Evolutionary conservation across 1,140 invertebrate genomes (phyloP), one percentile per base, ranked within the genome.

Genomic region (Cyclina sinensis): DNA sequence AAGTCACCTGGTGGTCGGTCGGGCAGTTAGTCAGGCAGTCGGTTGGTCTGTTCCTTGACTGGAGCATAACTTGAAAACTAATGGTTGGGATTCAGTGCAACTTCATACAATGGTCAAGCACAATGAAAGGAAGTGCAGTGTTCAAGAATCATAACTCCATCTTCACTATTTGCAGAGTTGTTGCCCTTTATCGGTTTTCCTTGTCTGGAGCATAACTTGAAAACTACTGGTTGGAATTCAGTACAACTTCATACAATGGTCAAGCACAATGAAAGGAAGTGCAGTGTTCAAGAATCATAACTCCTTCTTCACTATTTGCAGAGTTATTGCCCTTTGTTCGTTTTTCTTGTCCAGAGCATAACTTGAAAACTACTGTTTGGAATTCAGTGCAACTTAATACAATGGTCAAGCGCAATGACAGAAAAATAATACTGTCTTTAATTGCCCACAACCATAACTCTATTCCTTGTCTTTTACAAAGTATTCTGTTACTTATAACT

Each of bases 1-100:
- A n/a, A n/a, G n/a, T n/a, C n/a, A n/a, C n/a, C n/a, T n/a, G n/a
- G n/a, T n/a, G n/a, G n/a, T n/a, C n/a, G n/a, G n/a, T n/a, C n/a
- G n/a, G n/a, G n/a, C n/a, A n/a, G n/a, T n/a, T n/a, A n/a, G n/a
- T n/a, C n/a, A n/a, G n/a, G n/a, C n/a, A n/a, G n/a, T n/a, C n/a
- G n/a, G n/a, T n/a, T n/a, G n/a, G n/a, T n/a, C 43, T 43, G 4
- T 43, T 43, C 43, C 43, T 43, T 43, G 43, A 7, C 43, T 7
- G 43, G 51, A 57, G n/a, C 51, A 57, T 57, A 57, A 57, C 51
- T 21, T 57, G 51, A 57, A 57, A 57, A 21, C 51, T 57, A 57
- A 7, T 57, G 51, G 21, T 57, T 57, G 51, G 51, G 21, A 57
- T 57, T 57, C 51, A 57, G 21, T 57, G 21, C 16, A 57, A 11